phyloP scores from a whole-genome alignment of 2,113 vertebrate species.

The Petrocephalus zakoni region DNA sequence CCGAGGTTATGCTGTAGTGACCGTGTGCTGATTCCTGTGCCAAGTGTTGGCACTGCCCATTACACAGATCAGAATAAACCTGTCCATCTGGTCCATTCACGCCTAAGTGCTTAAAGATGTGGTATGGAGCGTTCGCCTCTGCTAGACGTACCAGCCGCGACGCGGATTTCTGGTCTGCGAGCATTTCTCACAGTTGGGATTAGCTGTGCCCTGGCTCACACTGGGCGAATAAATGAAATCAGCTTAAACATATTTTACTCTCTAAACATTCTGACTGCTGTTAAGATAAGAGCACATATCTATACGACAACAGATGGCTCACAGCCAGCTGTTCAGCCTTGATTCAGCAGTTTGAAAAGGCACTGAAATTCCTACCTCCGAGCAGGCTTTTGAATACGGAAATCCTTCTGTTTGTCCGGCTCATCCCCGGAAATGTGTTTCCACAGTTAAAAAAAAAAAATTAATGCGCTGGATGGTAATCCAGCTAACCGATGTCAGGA shows the following conservation, averaged over 20 bases:
- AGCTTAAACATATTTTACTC: conserved; percentile 1
- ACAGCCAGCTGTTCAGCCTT: background rate
- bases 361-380: background rate
- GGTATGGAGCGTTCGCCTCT: conserved; percentile 28
- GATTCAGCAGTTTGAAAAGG: conserved; percentile 7
- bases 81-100: conserved; percentile 13
- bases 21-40: conserved; percentile 10
- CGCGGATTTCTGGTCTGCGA: background rate
- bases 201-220: background rate
- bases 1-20: no score
- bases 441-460: background rate
- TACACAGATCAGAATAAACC: conserved; percentile 31
- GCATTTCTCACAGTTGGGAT: background rate
- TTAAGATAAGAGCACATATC: background rate
- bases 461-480: background rate
- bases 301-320: background rate
- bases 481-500: background rate
- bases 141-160: background rate
- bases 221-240: background rate
- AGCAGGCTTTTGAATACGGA: background rate
- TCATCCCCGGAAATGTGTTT: background rate
- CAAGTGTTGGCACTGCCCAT: conserved; percentile 27
- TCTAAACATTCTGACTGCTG: conserved; percentile 13
- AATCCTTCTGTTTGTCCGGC: background rate
- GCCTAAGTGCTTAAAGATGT: conserved; percentile 22